Conservation (phyloP, 2,113 vertebrate genomes). For the Heliornis fulica region DNA sequence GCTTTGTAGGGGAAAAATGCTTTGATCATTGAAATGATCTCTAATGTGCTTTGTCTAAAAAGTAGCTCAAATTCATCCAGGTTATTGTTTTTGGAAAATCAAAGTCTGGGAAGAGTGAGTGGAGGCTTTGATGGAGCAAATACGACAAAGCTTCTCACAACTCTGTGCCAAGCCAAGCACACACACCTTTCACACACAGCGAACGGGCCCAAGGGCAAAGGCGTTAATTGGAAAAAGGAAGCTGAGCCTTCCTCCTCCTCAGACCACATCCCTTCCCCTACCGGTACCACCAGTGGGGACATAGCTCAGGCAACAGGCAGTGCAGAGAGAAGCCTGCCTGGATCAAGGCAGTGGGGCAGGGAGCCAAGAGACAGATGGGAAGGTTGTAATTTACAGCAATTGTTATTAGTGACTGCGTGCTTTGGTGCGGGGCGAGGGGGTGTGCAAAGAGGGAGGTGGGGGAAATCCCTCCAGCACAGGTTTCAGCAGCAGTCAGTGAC, state of each 20-base stretch:
- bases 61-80: not conserved
- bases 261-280: not conserved
- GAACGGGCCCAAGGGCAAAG: not conserved
- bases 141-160: not conserved
- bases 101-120: not conserved
- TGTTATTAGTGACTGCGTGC: not conserved
- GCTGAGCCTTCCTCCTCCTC: not conserved
- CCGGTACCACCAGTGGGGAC: not conserved
- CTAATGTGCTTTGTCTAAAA: not conserved
- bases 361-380: not conserved
- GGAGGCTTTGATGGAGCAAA: not conserved
- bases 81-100: not conserved
- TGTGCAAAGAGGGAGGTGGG: not conserved
- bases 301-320: not conserved
- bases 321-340: not conserved
- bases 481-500: not conserved
- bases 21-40: not conserved
- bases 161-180: not conserved
- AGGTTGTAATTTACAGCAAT: not conserved
- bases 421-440: not conserved
- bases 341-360: not conserved
- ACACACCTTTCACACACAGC: not conserved
- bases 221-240: not conserved
- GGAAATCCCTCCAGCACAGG: not conserved
- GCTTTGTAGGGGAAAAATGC: not conserved